Evolutionary conservation across 1,140 invertebrate species (phyloP), one percentile per base, ranked within the genome.

Genomic region (Holcopasites calliopsidis): DNA sequence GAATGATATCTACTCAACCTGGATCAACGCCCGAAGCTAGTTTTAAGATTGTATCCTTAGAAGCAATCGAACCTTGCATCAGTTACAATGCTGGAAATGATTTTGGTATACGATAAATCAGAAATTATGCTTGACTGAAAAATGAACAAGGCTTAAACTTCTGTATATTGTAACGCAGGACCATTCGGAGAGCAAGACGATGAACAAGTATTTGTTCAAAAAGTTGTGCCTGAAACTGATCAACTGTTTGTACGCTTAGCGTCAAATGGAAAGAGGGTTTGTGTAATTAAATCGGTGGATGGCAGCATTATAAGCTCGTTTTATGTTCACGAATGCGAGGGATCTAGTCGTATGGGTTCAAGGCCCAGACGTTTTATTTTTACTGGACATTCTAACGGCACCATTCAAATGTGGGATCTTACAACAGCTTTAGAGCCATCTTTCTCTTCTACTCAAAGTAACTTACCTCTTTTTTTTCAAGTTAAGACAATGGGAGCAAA

Each of bases 401-500:
- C 96, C 61, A 96, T 99, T 83, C 98, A 99, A 93, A 98, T 99
- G 96, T 99, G 98, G 98, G 98, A 99, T 92, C 93, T 99, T 40
- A 99, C 97, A 3, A 99, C 97, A 11, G 98, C 98, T 55, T 92
- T 99, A 23, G 97, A 99, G 90, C 93, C 96, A 66, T 92, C 94
- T 86, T 91, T 94, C 85, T 95, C 96, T 92, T 92, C 93, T 85
- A 92, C 93, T 89, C 91, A 93, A 89, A 93, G 94, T 95, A 91
- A 89, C 10, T n/a, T n/a, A 38, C 71, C 71, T 66, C 31, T 57
- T 31, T 60, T 47, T 50, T 38, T 61, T 26, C n/a, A n/a, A 57
- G 49, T 38, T 44, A 60, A 65, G 42, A 38, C 33, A 66, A 16
- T 18, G 26, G 52, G 18, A 33, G 31, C 58, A 21, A 35, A 69